Percentiles rank a stretch among this genome's conserved stretches.
Conservation (phyloP, 2,113 vertebrate species). For the Eubucco bourcierii region DNA sequence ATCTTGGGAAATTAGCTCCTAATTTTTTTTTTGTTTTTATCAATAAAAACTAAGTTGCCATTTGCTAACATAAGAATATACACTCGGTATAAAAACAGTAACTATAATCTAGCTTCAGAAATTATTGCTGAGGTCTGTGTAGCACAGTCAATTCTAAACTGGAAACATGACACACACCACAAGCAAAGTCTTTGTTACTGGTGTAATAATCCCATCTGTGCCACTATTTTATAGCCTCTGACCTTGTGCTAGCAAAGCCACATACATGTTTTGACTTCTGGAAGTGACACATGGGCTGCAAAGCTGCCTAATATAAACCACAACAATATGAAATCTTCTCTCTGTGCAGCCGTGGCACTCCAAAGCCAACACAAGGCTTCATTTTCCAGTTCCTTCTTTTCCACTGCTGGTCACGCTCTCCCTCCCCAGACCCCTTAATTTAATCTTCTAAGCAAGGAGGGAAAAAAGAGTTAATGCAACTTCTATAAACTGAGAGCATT, state of each 20-base stretch:
- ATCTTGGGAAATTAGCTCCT: not conserved
- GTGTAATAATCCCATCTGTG: not conserved
- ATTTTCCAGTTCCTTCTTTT: not conserved
- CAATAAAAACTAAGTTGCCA: not conserved
- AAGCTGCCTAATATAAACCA: not conserved
- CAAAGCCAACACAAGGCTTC: not conserved
- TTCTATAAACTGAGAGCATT: not conserved
- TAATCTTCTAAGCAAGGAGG: not conserved
- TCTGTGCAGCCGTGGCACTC: not conserved
- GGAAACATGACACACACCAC: not conserved
- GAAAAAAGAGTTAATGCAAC: not conserved
- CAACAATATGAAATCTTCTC: not conserved
- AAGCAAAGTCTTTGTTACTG: not conserved
- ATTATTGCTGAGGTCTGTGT: not conserved
- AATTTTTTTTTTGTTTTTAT: not conserved
- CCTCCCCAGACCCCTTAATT: not conserved
- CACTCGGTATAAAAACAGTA: not conserved
- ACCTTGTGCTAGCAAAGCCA: constrained; percentile 11
- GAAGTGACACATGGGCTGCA: not conserved
- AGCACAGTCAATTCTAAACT: not conserved
- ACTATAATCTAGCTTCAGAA: not conserved
- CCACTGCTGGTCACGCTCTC: not conserved
- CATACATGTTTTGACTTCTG: constrained; percentile 40
- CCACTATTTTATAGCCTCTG: not conserved
- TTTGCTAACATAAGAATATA: not conserved